Conservation (phyloP, 2,113 vertebrate genomes). For the Tragelaphus scriptus region DNA sequence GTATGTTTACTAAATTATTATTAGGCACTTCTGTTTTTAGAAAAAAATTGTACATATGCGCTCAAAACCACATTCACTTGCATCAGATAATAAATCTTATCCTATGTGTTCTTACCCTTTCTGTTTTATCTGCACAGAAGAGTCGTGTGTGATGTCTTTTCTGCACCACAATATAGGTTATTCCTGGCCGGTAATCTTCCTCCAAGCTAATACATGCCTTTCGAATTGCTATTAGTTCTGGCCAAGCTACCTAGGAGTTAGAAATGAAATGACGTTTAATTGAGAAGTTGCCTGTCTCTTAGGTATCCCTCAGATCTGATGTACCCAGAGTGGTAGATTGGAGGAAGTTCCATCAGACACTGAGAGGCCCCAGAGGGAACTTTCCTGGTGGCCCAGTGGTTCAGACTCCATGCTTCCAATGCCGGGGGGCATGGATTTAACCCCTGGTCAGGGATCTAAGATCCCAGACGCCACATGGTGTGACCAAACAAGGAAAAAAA, state of each 20-base stretch:
- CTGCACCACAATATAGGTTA: slow-evolving; percentile 99
- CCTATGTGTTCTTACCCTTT: slow-evolving; percentile 86
- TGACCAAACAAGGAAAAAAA: not conserved
- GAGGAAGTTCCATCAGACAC: not conserved
- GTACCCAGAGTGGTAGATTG: not conserved
- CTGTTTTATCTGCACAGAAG: slow-evolving; percentile 98
- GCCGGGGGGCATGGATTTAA: not conserved
- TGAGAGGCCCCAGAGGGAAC: not conserved
- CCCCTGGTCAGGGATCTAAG: not conserved
- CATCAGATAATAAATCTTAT: not conserved
- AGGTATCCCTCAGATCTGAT: not conserved
- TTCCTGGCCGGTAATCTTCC: slow-evolving; percentile 97
- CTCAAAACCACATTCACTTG: not conserved
- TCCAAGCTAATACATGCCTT: slow-evolving; percentile 99
- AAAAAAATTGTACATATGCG: not conserved
- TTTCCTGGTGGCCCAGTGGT: not conserved
- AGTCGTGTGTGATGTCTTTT: slow-evolving; percentile 98
- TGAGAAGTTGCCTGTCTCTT: not conserved
- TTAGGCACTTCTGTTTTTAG: not conserved
- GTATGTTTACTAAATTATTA: not conserved
- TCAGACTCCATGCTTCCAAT: not conserved
- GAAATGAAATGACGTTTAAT: slow-evolving; percentile 40
- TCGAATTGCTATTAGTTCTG: slow-evolving; percentile 97
- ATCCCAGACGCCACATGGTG: not conserved
- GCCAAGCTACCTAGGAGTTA: slow-evolving; percentile 93